Evolutionary conservation across 2,888 invertebrate genomes (phyloP).

Genomic region (Parasteatoda lunata): DNA sequence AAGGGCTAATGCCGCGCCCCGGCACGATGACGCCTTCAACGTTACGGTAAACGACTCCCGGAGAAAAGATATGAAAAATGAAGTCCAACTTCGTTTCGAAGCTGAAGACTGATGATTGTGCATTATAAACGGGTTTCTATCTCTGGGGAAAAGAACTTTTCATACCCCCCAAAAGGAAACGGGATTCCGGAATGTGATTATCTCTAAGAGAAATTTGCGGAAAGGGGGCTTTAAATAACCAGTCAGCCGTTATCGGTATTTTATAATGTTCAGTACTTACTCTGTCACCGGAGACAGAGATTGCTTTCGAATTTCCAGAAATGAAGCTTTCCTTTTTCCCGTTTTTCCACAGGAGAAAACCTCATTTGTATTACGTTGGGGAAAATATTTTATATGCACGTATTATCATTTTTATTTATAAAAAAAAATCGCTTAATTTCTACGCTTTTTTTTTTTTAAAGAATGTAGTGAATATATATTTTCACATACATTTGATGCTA

Average conservation of each 20-base stretch:
- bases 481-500: no score
- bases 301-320: constrained; percentile 6
- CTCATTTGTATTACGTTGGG: no score
- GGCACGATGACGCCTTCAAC: constrained; percentile 6
- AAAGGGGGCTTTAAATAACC: constrained; percentile 34
- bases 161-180: neutral
- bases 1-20: neutral
- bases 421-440: no score
- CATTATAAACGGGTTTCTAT: neutral
- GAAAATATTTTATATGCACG: no score
- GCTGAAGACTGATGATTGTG: constrained; percentile 30
- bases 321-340: neutral
- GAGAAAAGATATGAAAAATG: constrained; percentile 40
- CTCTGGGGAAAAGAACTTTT: neutral
- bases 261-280: constrained; percentile 29
- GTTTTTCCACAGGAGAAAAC: no score
- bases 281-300: constrained; percentile 27
- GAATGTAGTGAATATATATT: no score
- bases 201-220: constrained; percentile 25
- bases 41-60: constrained; percentile 17
- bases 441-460: no score
- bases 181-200: constrained; percentile 23
- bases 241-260: constrained; percentile 18
- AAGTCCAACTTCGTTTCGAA: neutral
- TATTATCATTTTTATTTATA: no score